These are phyloP conservation scores for Enteromius anoplus DNA, from an alignment of 2,797 vertebrate genomes.

Conservation along the genomic window DNA sequence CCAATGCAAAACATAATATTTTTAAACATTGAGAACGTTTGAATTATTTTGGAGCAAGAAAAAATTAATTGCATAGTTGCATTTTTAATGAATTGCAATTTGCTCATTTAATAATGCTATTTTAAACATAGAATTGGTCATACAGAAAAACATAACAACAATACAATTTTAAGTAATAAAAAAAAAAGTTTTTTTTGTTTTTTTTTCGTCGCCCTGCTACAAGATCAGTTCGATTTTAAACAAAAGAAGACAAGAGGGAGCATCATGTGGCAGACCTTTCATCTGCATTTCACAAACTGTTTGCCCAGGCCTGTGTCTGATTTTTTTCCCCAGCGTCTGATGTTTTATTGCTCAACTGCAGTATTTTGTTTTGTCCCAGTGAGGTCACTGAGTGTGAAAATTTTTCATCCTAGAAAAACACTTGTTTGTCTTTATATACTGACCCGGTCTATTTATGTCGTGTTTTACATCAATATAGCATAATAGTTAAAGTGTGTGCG, in stretches of 20 bases:
- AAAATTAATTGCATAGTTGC: background rate
- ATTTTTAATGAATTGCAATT: too few relatives aligned
- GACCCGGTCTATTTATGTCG: background rate
- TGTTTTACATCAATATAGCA: background rate
- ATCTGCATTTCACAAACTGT: constrained; percentile 44
- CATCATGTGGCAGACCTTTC: constrained; percentile 44
- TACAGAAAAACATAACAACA: background rate
- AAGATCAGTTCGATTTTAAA: background rate
- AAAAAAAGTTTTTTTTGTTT: background rate
- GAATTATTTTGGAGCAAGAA: background rate
- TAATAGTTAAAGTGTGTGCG: background rate
- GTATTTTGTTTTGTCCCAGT: constrained; percentile 38
- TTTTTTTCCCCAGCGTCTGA: constrained; percentile 19
- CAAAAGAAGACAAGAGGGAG: constrained; percentile 9
- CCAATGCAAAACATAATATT: background rate
- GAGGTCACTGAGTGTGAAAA: constrained; percentile 22
- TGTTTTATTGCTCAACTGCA: constrained; percentile 49
- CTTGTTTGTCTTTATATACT: constrained; percentile 3
- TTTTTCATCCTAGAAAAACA: background rate
- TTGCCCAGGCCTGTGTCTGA: constrained; percentile 8
- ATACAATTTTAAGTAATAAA: too few relatives aligned
- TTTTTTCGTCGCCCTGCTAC: background rate
- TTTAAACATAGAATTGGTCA: background rate
- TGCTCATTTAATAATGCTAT: background rate
- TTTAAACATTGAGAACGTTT: background rate